phyloP scores from a whole-genome alignment of 2,888 invertebrate species.

The Pinctada fucata region DNA sequence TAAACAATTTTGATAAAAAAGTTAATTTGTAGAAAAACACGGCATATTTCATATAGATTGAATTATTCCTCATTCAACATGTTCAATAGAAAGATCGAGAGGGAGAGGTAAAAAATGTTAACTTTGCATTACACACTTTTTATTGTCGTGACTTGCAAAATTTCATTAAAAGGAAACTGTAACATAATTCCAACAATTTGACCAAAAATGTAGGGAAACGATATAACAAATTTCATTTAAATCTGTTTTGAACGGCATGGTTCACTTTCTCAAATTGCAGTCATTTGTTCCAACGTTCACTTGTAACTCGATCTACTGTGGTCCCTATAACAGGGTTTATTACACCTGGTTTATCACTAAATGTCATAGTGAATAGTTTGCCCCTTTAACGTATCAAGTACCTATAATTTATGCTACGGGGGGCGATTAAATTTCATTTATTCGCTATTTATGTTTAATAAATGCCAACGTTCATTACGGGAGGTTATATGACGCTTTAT shows the following conservation, averaged over 20 bases:
- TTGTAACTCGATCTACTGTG: not conserved
- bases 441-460: not conserved
- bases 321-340: not conserved
- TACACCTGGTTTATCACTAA: not conserved
- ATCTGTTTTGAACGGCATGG: not conserved
- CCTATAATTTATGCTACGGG: not conserved
- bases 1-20: too few species aligned
- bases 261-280: not conserved
- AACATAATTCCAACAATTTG: not conserved
- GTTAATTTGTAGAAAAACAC: too few species aligned
- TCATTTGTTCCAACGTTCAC: not conserved
- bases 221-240: not conserved
- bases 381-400: not conserved
- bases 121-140: too few species aligned
- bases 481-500: too few species aligned
- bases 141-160: not conserved
- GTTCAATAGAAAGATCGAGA: too few species aligned
- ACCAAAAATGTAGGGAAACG: not conserved
- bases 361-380: not conserved
- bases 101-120: too few species aligned
- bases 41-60: too few species aligned
- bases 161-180: not conserved
- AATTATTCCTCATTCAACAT: too few species aligned
- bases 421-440: not conserved
- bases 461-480: not conserved